Base-by-base conservation (phyloP, 2,797 vertebrate genomes). In the Micropoecilia bifurca region DNA sequence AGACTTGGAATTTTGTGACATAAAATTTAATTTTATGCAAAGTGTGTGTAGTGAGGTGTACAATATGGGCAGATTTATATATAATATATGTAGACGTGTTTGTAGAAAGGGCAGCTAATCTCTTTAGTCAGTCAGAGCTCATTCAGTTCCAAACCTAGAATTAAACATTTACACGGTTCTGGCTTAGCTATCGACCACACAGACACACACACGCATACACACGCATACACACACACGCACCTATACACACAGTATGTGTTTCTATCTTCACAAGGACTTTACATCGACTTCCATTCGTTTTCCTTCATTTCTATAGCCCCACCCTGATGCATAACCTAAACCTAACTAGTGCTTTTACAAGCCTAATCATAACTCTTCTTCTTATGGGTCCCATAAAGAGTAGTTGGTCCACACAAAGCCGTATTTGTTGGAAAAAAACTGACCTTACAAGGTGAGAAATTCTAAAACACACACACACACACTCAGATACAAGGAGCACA, bases 101-200 rank as follows among this genome's bases (percentile, higher is more conserved):
- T 85, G 77, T 72, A 80, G 79, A 83, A 75, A 83, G 76, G 79
- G 77, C 77, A 80, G 47, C 61, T 79, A 76, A 90, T 92, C 85
- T 89, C 71, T 83, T 87, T 83, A 76, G 80, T 75, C 84, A 83
- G 82, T 88, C 85, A 55, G 73, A 82, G 81, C 80, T 90, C 81
- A 83, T 84, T 77, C 25, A 16, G 55, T 59, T 88, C 76, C 74
- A 89, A 90, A 81, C 46, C 75, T 80, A 88, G 81, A 87, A 81
- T 90, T 86, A 82, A 76, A 87, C 85, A 88, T 84, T 81, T 78
- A 80, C 57, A 22, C 75, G 30, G 47, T 77, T 74, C 50, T 83
- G 72, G 77, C 78, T 75, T 22, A 41, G 20, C 53, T 12, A 74
- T 9, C 20, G 1, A 6, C 12, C 33, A 53, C 33, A 57, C 1